A percentile compares a stretch with the other conserved stretches of the same genome.
Conservation (phyloP, 1,140 invertebrate genomes). For the Temnothorax nylanderi region DNA sequence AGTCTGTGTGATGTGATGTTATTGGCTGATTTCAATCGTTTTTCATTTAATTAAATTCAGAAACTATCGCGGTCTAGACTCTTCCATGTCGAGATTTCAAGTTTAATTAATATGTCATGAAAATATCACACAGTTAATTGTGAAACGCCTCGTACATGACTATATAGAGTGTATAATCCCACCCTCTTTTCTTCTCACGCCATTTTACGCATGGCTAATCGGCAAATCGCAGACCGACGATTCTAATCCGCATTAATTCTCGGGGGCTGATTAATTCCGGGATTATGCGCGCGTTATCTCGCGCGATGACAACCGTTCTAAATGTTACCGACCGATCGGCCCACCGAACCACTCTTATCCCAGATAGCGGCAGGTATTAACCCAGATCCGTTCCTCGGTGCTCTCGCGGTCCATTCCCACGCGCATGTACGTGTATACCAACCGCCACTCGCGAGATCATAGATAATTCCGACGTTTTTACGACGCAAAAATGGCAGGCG, state of each 20-base stretch:
- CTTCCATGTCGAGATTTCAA: background rate
- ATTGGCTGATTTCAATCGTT: background rate
- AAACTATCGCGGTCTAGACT: background rate
- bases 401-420: slow-evolving; percentile 38
- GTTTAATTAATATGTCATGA: background rate
- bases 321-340: background rate
- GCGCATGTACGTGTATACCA: background rate
- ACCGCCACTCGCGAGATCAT: slow-evolving; percentile 34
- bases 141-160: background rate
- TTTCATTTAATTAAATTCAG: background rate
- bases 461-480: slow-evolving; percentile 56
- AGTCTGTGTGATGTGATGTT: too few relatives aligned
- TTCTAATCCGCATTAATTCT: slow-evolving; percentile 53
- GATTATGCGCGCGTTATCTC: slow-evolving; percentile 55
- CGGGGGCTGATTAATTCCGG: slow-evolving; percentile 43
- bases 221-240: slow-evolving; percentile 19
- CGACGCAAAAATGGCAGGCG: slow-evolving; percentile 41
- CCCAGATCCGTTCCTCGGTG: slow-evolving; percentile 23
- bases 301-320: slow-evolving; percentile 48
- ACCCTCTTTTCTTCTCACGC: slow-evolving; percentile 32
- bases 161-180: background rate
- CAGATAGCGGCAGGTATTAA: slow-evolving; percentile 49
- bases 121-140: background rate
- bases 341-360: slow-evolving; percentile 46
- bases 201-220: slow-evolving; percentile 47